Evolutionary conservation across 1,140 invertebrate genomes (phyloP).

Genomic region (Drosophila kikkawai): DNA sequence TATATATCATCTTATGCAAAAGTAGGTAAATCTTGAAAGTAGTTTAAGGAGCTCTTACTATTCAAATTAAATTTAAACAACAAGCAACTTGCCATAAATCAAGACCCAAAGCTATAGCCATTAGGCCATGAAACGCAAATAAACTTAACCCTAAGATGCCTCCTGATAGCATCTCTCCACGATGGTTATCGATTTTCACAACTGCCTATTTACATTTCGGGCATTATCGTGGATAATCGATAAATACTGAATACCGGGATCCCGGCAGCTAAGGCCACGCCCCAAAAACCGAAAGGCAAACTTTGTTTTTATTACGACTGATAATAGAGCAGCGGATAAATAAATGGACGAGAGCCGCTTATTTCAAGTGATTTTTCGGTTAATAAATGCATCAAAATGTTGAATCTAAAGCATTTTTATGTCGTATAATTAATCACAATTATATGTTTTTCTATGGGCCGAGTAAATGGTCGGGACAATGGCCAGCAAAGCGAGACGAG

Average conservation of each 20-base stretch:
- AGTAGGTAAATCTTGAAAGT: neutral
- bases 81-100: neutral
- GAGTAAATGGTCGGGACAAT: slow-evolving; percentile 75
- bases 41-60: neutral
- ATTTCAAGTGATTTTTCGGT: slow-evolving; percentile 81
- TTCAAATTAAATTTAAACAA: neutral
- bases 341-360: slow-evolving; percentile 47
- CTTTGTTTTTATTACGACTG: slow-evolving; percentile 67
- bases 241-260: slow-evolving; percentile 15
- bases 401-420: slow-evolving; percentile 82
- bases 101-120: neutral
- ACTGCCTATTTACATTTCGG: slow-evolving; percentile 35
- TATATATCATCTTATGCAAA: neutral
- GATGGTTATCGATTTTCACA: slow-evolving; percentile 14
- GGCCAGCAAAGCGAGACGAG: slow-evolving; percentile 78
- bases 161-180: slow-evolving; percentile 10
- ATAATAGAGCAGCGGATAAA: slow-evolving; percentile 61
- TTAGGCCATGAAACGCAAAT: slow-evolving; percentile 7
- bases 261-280: slow-evolving; percentile 17
- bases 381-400: slow-evolving; percentile 82
- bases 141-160: slow-evolving; percentile 24
- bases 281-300: slow-evolving; percentile 30
- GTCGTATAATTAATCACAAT: slow-evolving; percentile 83
- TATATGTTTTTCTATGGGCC: slow-evolving; percentile 76
- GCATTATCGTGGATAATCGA: slow-evolving; percentile 24